Conservation (phyloP, 1,140 invertebrate genomes). For the Trichoplusia ni region DNA sequence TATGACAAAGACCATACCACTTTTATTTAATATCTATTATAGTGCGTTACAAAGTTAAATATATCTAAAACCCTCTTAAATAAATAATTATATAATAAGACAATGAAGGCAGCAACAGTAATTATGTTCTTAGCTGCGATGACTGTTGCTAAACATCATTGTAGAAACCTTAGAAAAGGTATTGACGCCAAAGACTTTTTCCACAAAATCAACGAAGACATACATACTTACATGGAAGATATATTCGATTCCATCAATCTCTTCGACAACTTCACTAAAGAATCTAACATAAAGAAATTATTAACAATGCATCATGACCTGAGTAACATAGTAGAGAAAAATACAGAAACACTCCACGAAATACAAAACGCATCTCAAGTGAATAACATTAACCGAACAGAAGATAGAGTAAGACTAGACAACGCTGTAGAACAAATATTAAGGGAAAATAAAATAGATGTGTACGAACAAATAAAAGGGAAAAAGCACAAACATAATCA, state of each 20-base stretch:
- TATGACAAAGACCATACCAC: too few species aligned
- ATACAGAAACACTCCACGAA: not conserved
- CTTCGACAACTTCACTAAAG: not conserved
- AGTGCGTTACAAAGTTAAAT: too few species aligned
- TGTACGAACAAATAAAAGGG: not conserved
- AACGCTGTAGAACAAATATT: not conserved
- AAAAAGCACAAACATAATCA: not conserved
- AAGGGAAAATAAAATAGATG: not conserved
- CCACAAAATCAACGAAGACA: not conserved
- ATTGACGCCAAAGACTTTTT: not conserved
- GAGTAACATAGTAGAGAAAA: slow-evolving; percentile 26
- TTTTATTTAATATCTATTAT: too few species aligned
- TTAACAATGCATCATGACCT: slow-evolving; percentile 27
- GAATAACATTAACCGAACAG: not conserved
- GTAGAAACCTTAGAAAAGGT: not conserved
- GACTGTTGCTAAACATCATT: slow-evolving; percentile 6
- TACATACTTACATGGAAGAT: not conserved
- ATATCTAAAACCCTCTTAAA: too few species aligned
- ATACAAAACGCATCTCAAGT: not conserved
- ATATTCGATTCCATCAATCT: slow-evolving; percentile 6
- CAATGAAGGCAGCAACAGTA: not conserved
- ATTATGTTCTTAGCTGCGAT: not conserved
- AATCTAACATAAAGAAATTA: not conserved
- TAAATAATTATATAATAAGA: not conserved
- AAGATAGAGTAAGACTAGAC: not conserved